Conservation (phyloP, 2,797 vertebrate species). For the Sebastes flavidus region DNA sequence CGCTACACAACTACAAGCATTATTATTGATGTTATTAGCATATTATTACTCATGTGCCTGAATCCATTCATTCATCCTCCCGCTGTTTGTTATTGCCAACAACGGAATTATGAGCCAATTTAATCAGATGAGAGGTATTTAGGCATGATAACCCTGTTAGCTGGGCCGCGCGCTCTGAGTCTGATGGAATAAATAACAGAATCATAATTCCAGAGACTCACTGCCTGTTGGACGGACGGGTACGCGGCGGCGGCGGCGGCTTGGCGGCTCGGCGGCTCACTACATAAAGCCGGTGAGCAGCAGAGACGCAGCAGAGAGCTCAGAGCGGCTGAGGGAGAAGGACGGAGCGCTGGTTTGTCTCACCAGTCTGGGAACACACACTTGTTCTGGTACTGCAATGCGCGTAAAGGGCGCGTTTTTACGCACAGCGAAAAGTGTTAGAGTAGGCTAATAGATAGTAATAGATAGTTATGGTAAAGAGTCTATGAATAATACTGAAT, state of each 20-base stretch:
- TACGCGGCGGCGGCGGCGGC: no score
- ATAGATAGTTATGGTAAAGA: not conserved
- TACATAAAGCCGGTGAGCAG: constrained; percentile 24
- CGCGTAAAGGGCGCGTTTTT: constrained; percentile 58
- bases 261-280: not conserved
- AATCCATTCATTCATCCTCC: not conserved
- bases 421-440: constrained; percentile 28
- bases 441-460: not conserved
- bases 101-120: not conserved
- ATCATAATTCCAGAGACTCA: constrained; percentile 14
- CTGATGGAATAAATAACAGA: constrained; percentile 10
- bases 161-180: not conserved
- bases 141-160: not conserved
- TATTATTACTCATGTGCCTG: not conserved
- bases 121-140: constrained; percentile 23
- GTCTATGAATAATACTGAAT: not conserved
- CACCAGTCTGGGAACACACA: not conserved
- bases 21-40: not conserved
- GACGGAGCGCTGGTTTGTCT: no score
- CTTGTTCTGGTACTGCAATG: not conserved
- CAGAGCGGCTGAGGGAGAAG: not conserved
- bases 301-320: constrained; percentile 21
- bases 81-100: not conserved
- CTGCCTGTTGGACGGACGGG: constrained; percentile 30
- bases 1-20: not conserved